Evolutionary conservation across 2,113 vertebrate genomes (phyloP), one percentile per base, ranked within the genome.

Genomic region (Propithecus coquereli): DNA sequence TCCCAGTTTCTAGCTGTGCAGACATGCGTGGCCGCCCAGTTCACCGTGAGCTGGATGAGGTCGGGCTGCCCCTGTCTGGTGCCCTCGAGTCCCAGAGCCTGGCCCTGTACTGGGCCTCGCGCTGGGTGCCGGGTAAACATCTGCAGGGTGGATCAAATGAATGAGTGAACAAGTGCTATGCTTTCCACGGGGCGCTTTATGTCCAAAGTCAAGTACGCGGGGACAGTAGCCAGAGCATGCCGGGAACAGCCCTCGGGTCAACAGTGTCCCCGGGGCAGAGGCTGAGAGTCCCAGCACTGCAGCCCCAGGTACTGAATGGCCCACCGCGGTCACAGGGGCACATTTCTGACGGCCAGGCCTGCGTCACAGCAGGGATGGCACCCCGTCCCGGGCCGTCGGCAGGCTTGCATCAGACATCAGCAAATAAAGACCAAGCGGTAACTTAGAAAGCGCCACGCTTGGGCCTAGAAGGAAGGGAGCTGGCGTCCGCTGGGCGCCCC

Each of bases 191-290:
- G 8, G 40, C 37, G 2, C 6, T 82, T 32, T 10, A 40, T 25
- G 57, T 52, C 32, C n/a, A 74, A 71, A 79, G 68, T 73, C 27
- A 23, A 27, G 8, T 32, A 25, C 17, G 7, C 6, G 1, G 40
- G 59, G 70, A 50, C 0, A 0, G 30, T 1, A 22, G 18, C 63
- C 27, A 25, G 73, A 14, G 61, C n/a, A 32, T 1, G 4, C 43
- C 7, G 5, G 32, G 37, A 10, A 20, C 25, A 25, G 25, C 0
- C 63, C 47, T 5, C 8, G 13, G 32, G 2, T 40, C 50, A 5
- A n/a, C n/a, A 40, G 43, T 13, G 52, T 37, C 59, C 63, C 30
- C 71, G 47, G 30, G 45, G 22, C 13, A 2, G 23, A 87, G 74
- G 32, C 37, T 25, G 34, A 20, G 1, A 14, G 1, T 25, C 80